Conservation (phyloP, 2,113 vertebrate genomes). For the Calidris pygmaea region DNA sequence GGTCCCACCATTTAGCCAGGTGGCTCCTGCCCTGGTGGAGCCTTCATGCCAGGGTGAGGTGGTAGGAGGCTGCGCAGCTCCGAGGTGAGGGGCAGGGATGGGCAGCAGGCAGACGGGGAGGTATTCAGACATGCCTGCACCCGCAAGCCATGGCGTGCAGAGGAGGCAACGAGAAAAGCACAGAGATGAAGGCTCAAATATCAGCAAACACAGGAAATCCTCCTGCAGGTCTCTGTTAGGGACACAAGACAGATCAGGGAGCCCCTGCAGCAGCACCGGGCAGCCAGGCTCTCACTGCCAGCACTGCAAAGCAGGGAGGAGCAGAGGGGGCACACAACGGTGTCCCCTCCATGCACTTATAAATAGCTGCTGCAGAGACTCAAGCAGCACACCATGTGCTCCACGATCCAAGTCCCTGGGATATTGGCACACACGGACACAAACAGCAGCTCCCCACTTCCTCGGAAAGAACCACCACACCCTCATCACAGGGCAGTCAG, state of each 20-base stretch:
- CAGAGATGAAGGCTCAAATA: neutral
- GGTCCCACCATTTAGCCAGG: neutral
- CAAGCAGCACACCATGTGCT: neutral
- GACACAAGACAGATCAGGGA: slow-evolving; percentile 44
- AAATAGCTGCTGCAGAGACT: neutral
- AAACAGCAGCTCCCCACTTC: neutral
- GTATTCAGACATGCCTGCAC: neutral
- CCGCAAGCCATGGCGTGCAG: neutral
- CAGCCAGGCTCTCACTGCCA: neutral
- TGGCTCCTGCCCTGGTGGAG: neutral
- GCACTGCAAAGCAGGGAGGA: neutral
- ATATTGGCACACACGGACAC: neutral
- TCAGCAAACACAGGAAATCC: neutral
- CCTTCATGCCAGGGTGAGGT: neutral
- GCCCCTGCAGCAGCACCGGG: slow-evolving; percentile 44
- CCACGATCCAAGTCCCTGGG: neutral
- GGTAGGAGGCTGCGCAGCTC: neutral
- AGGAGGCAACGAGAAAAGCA: neutral
- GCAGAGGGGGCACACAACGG: neutral
- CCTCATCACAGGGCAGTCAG: neutral
- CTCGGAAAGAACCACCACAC: neutral
- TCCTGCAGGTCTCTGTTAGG: neutral
- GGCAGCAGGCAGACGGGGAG: neutral
- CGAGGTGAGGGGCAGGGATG: neutral
- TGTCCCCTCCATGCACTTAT: neutral